Base-by-base conservation (phyloP, 2,888 invertebrate species). In the Zaprionus obscuricornis region DNA sequence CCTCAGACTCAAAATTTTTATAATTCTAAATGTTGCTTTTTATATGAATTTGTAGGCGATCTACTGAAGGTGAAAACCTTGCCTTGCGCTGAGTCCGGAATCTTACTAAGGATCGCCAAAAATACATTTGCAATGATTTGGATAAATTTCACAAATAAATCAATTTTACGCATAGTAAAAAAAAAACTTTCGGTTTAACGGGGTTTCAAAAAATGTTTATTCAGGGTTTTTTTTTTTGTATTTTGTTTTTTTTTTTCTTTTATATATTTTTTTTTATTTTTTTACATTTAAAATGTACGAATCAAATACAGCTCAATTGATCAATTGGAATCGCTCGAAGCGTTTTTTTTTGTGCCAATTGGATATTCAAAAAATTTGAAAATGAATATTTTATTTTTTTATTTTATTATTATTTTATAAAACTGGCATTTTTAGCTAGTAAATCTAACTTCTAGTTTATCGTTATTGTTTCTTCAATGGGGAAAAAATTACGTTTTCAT, bases 211-310 rank as follows among this genome's bases (percentile, higher is more conserved):
- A 60, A 76, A 67, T 75, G 54, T 76, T 76, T 84, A 84, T 76
- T 76, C 46, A 51, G 73, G 62, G 51, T 50, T 45, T n/a, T 56
- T 72, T 50, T 55, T 70, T 67, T 60, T 65, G 40, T 42, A 46
- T 66, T 65, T 8, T 8, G 5, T 14, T 40, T 40, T 26, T 7
- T 22, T 57, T 47, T 51, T 34, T 65, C 17, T 50, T 57, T 42
- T 64, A 50, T 60, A 39, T n/a, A 42, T 26, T 45, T 42, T 45
- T 68, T 65, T 59, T 42, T 45, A 65, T 65, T 59, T 55, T 64
- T 74, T 66, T 70, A 85, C 83, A 85, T 78, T 78, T 82, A 58
- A 78, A 78, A 85, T 78, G 85, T 78, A 65, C 37, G 70, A 74
- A 66, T 69, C 40, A 64, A 52, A 56, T 57, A n/a, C n/a, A 62